Base-by-base conservation (phyloP, 23 tunicate species). In the Halocynthia aurantium region DNA sequence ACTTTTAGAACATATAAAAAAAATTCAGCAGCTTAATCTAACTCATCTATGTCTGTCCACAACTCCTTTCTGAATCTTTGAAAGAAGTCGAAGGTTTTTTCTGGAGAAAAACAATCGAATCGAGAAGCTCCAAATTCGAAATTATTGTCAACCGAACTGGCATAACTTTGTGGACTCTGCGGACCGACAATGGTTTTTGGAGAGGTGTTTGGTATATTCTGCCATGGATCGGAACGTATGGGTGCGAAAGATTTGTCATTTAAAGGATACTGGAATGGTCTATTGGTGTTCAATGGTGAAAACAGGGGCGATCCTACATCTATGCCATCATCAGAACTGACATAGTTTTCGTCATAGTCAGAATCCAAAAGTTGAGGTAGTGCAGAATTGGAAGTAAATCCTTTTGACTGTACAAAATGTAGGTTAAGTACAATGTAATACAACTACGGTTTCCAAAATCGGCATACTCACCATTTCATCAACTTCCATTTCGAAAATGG, bases 11-110 rank as follows among this genome's bases (percentile, higher is more conserved):
- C 4, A 58, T 58, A 13, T 58, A 2, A 15, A 58, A 58, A 13
- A 58, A 58, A 15, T 13, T 58, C 15, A 58, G 17, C 17, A n/a
- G 17, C 63, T 71, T 57, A 74, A 4, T 74, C 78, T 20, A 74
- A 54, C 57, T 74, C 78, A 74, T 74, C 78, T 64, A 74, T 74
- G 22, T 74, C 78, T 51, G 78, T 74, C 78, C 78, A 74, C 56
- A 70, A 70, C 10, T 19, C 51, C 75, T 44, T 70, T 19, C 22
- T 8, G 49, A 54, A 17, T 22, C 8, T 20, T 6, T 19, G 17
- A 31, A 31, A 31, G 44, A 31, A 49, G n/a, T 9, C 55, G 72
- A 0, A 67, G 10, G 75, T 70, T 49, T 70, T 8, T 15, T 70
- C 75, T 70, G 55, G 12, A 20, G 10, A 10, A 70, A 9, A 44